A percentile compares a stretch with the other conserved stretches of the same genome.
Conservation (phyloP, 2,888 invertebrate genomes). For the Danaus chrysippus region DNA sequence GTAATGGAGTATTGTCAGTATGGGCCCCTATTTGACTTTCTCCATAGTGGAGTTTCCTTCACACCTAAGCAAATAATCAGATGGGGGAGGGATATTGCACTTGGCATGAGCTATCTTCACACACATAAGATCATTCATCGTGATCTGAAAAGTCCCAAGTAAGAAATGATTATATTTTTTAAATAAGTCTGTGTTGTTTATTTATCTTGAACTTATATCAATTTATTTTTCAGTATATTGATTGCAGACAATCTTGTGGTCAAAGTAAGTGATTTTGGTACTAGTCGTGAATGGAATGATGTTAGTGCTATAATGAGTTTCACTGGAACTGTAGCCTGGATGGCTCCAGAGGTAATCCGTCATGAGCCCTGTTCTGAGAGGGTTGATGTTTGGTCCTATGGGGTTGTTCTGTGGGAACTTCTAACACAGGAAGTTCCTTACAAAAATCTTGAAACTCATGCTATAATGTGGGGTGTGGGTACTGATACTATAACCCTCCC, state of each 20-base stretch:
- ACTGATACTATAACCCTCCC: slow-evolving; percentile 95
- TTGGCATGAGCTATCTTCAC: slow-evolving; percentile 98
- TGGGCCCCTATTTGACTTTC: slow-evolving; percentile 94
- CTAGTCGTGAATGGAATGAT: slow-evolving; percentile 96
- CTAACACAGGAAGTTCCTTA: slow-evolving; percentile 87
- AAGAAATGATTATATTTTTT: slow-evolving; percentile 60
- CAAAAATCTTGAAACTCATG: slow-evolving; percentile 89
- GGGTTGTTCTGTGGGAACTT: slow-evolving; percentile 98
- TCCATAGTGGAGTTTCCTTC: slow-evolving; percentile 90
- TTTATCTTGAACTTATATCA: neutral
- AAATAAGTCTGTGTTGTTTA: neutral
- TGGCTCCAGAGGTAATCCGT: slow-evolving; percentile 99
- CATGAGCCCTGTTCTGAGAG: slow-evolving; percentile 98
- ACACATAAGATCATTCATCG: slow-evolving; percentile 97
- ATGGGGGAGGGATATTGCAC: slow-evolving; percentile 97
- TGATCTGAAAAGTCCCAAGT: slow-evolving; percentile 99
- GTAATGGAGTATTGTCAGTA: slow-evolving; percentile 99
- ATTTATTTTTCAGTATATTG: slow-evolving; percentile 81
- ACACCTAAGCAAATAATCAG: slow-evolving; percentile 91
- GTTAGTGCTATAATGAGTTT: slow-evolving; percentile 97
- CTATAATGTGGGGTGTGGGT: slow-evolving; percentile 99
- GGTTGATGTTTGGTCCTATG: slow-evolving; percentile 99
- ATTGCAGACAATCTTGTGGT: slow-evolving; percentile 89
- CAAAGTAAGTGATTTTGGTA: slow-evolving; percentile 99
- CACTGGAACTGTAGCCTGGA: slow-evolving; percentile 99